Base-by-base conservation (phyloP, 2,113 vertebrate genomes). In the Entelurus aequoreus region DNA sequence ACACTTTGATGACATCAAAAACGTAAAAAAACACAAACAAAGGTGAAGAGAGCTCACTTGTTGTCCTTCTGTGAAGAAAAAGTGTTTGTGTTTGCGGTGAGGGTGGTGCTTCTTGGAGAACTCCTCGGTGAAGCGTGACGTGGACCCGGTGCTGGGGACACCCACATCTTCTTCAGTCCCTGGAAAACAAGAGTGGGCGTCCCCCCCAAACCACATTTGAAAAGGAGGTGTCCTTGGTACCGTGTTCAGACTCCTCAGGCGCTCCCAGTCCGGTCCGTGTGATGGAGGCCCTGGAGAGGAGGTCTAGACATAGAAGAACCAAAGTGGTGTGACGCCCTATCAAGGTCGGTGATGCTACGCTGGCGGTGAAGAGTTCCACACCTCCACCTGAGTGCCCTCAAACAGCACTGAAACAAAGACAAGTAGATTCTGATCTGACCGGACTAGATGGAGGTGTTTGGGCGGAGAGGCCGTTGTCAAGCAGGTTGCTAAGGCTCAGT, bases 401-500 rank as follows among this genome's bases (percentile, higher is more conserved):
- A 81, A 75, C 69, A 85, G 76, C 79, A 84, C 82, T 71, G 68
- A 76, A 84, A 85, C 62, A 4, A 80, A 71, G 69, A 64, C 55
- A 80, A 64, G 64, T 71, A 75, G 40, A 61, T 76, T 77, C 69
- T 71, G 75, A 82, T 88, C 72, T 81, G 69, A 70, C 77, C 82
- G 86, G 68, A 81, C 76, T 81, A 70, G 72, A 90, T 88, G 74
- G 89, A 92, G 89, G 88, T 91, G 91, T 92, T 86, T 82, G 90
- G 92, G 88, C 88, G 90, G 90, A 91, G 89, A 90, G 92, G 66
- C 78, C 81, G 90, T 91, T 90, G 91, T 92, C 90, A 92, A 94
- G 90, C 91, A 92, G 92, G 92, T 85, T 79, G 52, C 68, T 95
- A 96, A 96, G 95, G 95, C 95, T 96, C 95, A 97, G 93, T 93